Evolutionary conservation across 2,797 vertebrate species (phyloP).

Genomic region (Myotis daubentonii): DNA sequence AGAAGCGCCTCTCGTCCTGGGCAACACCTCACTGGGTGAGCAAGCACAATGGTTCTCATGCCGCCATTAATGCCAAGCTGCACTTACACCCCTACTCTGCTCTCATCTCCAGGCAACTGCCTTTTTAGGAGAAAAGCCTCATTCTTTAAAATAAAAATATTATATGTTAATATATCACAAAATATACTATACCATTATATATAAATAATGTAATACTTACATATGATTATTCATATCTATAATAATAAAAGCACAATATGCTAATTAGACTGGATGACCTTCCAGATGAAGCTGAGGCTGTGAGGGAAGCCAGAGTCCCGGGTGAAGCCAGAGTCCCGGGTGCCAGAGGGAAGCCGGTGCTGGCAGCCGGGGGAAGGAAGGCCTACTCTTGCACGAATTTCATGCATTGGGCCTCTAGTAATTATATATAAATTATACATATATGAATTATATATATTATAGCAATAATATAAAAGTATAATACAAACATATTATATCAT

Average conservation of each 20-base stretch:
- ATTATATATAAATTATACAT: not conserved
- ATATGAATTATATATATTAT: not conserved
- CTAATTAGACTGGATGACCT: too few species aligned
- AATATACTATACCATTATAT: not conserved
- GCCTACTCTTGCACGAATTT: too few species aligned
- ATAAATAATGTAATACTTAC: not conserved
- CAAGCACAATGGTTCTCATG: accelerated
- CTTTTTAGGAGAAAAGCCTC: not conserved
- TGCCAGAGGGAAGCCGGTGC: too few species aligned
- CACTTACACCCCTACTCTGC: not conserved
- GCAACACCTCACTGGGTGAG: conserved; percentile 92
- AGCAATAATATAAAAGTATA: not conserved
- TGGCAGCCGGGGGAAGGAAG: too few species aligned
- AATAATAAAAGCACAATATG: not conserved
- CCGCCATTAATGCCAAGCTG: not conserved
- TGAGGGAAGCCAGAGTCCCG: too few species aligned
- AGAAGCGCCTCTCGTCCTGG: conserved; percentile 90
- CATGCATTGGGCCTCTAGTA: too few species aligned
- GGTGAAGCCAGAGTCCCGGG: too few species aligned
- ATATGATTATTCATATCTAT: not conserved
- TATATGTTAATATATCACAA: not conserved
- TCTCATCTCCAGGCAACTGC: not conserved
- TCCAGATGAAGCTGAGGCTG: too few species aligned
- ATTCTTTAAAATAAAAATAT: not conserved
- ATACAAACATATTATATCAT: not conserved